Conservation (phyloP, 2,113 vertebrate genomes). For the Progne subis region DNA sequence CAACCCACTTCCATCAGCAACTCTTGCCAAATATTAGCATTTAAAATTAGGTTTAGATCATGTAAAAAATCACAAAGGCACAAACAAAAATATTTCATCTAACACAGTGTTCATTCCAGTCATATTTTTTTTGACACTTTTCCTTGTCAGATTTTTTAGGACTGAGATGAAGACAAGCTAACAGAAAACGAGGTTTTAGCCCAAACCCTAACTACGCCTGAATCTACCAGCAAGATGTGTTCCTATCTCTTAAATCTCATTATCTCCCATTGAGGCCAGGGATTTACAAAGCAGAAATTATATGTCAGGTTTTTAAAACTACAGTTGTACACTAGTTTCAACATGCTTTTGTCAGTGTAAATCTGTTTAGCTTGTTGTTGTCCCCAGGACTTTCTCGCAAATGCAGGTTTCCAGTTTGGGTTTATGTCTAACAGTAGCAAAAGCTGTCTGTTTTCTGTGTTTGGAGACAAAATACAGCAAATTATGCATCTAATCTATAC, state of each 20-base stretch:
- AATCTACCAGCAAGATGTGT: neutral
- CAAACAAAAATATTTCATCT: neutral
- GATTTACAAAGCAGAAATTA: slow-evolving; percentile 20
- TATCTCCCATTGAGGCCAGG: neutral
- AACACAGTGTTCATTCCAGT: neutral
- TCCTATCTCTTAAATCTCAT: neutral
- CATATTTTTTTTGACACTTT: neutral
- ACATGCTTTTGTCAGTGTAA: neutral
- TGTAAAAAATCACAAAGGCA: neutral
- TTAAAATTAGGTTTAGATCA: neutral
- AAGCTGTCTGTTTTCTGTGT: neutral
- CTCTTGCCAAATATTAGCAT: neutral
- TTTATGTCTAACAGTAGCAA: slow-evolving; percentile 5
- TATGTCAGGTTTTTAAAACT: neutral
- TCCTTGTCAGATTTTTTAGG: neutral
- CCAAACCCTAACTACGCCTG: neutral
- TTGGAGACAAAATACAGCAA: slow-evolving; percentile 16
- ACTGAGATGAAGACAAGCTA: neutral
- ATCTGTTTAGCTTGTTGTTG: neutral
- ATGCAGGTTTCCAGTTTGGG: neutral
- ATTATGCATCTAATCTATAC: slow-evolving; percentile 6
- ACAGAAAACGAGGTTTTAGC: neutral
- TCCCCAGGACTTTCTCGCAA: neutral
- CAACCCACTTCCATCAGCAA: neutral
- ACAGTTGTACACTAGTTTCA: neutral